Evolutionary conservation across 2,888 invertebrate genomes (phyloP).

Genomic region (Xestia ashworthii): DNA sequence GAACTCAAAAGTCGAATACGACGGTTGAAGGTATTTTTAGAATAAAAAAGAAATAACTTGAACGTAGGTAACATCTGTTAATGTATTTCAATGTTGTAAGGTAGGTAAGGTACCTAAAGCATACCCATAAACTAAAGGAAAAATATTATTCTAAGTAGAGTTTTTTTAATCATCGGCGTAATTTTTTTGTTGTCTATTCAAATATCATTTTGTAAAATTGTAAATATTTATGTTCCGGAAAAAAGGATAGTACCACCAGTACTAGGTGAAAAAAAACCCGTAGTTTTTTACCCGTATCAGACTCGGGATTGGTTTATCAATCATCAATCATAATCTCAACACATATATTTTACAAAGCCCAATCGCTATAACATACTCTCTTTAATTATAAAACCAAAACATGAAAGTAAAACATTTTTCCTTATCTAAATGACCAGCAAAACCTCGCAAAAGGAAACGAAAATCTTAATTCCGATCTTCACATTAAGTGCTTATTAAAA

Average conservation of each 20-base stretch:
- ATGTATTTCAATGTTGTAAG: not conserved
- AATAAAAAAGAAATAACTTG: not conserved
- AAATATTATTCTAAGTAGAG: not conserved
- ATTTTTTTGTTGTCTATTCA: not conserved
- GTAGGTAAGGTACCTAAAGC: not conserved
- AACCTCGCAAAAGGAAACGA: conserved; percentile 21
- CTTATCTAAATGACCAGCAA: conserved; percentile 40
- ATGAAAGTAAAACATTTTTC: conserved; percentile 6
- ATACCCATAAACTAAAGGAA: not conserved
- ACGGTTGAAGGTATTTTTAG: not conserved
- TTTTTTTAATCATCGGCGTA: not conserved
- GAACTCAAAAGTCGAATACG: conserved; percentile 11
- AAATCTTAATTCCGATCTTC: conserved; percentile 60
- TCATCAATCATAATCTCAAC: no score
- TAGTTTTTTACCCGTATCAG: no score
- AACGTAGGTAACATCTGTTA: not conserved
- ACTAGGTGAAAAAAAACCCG: no score
- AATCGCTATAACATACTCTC: not conserved
- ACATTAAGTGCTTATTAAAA: conserved; percentile 68
- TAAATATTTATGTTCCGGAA: not conserved
- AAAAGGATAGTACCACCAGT: not conserved
- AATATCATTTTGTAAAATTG: not conserved
- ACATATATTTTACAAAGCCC: no score
- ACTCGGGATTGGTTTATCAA: no score
- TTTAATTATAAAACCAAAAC: not conserved